Evolutionary conservation across 2,113 vertebrate species (phyloP), one percentile per base, ranked within the genome.

Genomic region (Pseudorhombus dupliciocellatus): DNA sequence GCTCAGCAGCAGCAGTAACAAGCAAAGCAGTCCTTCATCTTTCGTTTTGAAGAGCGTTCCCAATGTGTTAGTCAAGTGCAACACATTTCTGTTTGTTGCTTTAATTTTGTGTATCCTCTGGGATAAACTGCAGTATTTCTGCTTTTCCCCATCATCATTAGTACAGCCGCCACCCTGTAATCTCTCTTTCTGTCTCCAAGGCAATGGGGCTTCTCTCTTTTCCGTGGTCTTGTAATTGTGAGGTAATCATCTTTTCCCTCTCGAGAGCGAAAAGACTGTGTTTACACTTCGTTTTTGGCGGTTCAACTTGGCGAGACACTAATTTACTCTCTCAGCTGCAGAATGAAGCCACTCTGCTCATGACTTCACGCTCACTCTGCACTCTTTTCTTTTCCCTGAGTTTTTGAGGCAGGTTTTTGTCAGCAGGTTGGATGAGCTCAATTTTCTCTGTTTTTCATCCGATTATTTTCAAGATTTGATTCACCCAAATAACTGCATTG

Each of bases 171-270:
- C 84, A 85, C 75, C 75, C 81, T 88, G 72, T 89, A 88, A 91
- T 90, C 87, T 90, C 83, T 86, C 77, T 78, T 75, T 76, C 84
- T 85, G 80, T 86, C 83, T 82, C 78, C 37, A 71, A 85, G 80
- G 81, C 84, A 81, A 63, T 85, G 75, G 78, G 74, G 71, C 83
- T 86, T 87, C 72, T 76, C 80, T 88, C 73, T 83, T 55, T 66
- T 77, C 74, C 81, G 84, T 79, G 86, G 84, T 86, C 75, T 86
- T 25, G 56, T 91, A 90, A 90, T 89, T 88, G 84, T 85, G 82
- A 83, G 75, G 89, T 87, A 89, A 91, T 91, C 86, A 89, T 89
- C 84, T 85, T 87, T 87, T 85, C 72, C 80, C 86, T 81, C 86
- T 86, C 78, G 86, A 90, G 85, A 82, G 79, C 79, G 73, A 80